A percentile compares a stretch with the other conserved stretches of the same genome.
Conservation (phyloP, 2,888 invertebrate genomes). For the Pseudanteris insignis region DNA sequence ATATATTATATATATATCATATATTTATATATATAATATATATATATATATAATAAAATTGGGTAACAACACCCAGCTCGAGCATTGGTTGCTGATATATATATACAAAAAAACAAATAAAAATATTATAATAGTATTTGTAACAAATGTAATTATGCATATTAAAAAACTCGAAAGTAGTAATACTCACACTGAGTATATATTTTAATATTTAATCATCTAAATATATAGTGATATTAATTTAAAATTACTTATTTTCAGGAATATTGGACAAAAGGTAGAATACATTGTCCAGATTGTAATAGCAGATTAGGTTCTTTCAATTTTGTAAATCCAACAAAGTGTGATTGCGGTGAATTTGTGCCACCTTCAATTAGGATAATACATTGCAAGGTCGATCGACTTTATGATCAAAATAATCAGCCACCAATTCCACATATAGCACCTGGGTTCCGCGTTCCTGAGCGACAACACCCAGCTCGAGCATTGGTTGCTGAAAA, state of each 20-base stretch:
- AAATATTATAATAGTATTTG: too few species aligned
- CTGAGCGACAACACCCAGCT: conserved; percentile 28
- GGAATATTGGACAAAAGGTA: conserved; percentile 53
- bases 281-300: conserved; percentile 52
- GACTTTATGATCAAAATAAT: conserved; percentile 35
- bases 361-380: conserved; percentile 51
- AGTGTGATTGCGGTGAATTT: conserved; percentile 52
- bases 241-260: conserved; percentile 32
- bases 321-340: conserved; percentile 50
- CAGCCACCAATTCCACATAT: conserved; percentile 35
- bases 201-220: too few species aligned
- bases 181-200: too few species aligned
- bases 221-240: too few species aligned
- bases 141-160: conserved; percentile 1
- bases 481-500: conserved; percentile 13
- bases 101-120: too few species aligned
- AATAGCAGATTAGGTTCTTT: conserved; percentile 51
- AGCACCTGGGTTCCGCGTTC: conserved; percentile 32
- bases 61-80: conserved; percentile 26
- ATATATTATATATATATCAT: too few species aligned
- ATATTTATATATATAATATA: too few species aligned
- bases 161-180: background rate
- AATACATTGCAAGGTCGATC: conserved; percentile 51
- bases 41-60: too few species aligned
- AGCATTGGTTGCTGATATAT: conserved; percentile 9